Base-by-base conservation (phyloP, 2,797 vertebrate genomes). In the Molossus molossus region DNA sequence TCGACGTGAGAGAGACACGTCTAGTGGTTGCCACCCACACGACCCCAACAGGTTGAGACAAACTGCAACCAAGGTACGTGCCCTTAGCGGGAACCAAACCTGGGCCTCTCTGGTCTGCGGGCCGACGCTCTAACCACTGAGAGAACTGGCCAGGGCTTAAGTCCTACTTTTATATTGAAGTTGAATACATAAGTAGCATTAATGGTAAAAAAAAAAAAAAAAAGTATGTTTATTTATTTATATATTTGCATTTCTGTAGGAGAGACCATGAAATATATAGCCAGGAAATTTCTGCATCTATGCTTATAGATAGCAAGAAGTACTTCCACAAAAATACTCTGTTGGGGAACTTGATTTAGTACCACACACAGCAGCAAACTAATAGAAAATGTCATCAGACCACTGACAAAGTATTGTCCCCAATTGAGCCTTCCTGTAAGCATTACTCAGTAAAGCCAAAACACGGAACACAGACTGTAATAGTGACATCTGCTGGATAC, bases 401-500 rank as follows among this genome's bases (percentile, higher is more conserved):
- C 45, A n/a, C 2, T 95, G 96, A 94, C 91, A 87, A 94, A 95
- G 48, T 60, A 91, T 25, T 48, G 11, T 62, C 48, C 40, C 80
- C 64, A 73, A 76, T 0, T 27, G 58, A 94, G 73, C 29, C 62
- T 93, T 87, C 73, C 89, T 57, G 6, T 37, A 94, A 91, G 96
- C 77, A 89, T 75, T 83, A 83, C 58, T 94, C 81, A 86, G 89
- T 50, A 82, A 97, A 94, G 85, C 81, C 25, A 40, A 60, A 90
- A 79, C 75, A 27, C n/a, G 45, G 60, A 94, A 83, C 29, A 5
- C 25, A 81, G 91, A 80, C 81, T 92, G 48, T 91, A 94, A 95
- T 33, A 97, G 96, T 95, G 97, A 97, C 96, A 97, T 94, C 97
- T 97, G 82, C 96, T 97, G 96, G 94, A 76, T 81, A 48, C 81